Conservation (phyloP, 1,140 invertebrate genomes). For the Leucophenga varia region DNA sequence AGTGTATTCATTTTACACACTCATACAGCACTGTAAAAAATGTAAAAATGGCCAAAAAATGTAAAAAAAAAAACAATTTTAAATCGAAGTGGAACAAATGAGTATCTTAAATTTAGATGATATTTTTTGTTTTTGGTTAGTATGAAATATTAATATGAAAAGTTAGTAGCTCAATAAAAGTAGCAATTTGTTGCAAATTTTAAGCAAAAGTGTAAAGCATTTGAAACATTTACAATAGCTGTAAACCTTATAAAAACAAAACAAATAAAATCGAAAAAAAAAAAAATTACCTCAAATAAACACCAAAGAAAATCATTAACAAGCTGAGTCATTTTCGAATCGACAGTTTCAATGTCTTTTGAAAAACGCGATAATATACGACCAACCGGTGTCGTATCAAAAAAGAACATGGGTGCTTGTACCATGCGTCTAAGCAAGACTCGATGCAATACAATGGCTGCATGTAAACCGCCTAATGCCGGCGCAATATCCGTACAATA, state of each 20-base stretch:
- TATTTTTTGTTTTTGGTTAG: too few relatives aligned
- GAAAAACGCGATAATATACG: constrained; percentile 85
- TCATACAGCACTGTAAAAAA: too few relatives aligned
- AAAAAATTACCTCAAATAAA: constrained; percentile 72
- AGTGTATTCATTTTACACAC: too few relatives aligned
- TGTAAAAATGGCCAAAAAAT: too few relatives aligned
- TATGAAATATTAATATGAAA: too few relatives aligned
- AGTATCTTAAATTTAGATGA: too few relatives aligned
- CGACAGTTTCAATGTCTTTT: constrained; percentile 75
- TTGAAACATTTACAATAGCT: too few relatives aligned
- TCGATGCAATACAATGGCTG: constrained; percentile 74
- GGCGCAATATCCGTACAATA: constrained; percentile 71
- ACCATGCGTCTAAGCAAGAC: constrained; percentile 75
- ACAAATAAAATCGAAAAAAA: too few relatives aligned
- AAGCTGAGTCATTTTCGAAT: constrained; percentile 70
- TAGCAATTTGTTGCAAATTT: constrained; percentile 29
- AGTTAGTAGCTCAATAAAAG: too few relatives aligned
- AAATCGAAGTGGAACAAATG: constrained; percentile 10
- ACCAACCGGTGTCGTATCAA: constrained; percentile 85
- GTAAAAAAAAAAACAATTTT: too few relatives aligned
- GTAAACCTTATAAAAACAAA: too few relatives aligned
- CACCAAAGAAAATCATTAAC: constrained; percentile 75
- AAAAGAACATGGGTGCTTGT: constrained; percentile 76
- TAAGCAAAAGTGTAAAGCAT: too few relatives aligned
- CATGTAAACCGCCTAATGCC: constrained; percentile 70